Conservation (phyloP, 2,113 vertebrate species). For the Thermophis baileyi region DNA sequence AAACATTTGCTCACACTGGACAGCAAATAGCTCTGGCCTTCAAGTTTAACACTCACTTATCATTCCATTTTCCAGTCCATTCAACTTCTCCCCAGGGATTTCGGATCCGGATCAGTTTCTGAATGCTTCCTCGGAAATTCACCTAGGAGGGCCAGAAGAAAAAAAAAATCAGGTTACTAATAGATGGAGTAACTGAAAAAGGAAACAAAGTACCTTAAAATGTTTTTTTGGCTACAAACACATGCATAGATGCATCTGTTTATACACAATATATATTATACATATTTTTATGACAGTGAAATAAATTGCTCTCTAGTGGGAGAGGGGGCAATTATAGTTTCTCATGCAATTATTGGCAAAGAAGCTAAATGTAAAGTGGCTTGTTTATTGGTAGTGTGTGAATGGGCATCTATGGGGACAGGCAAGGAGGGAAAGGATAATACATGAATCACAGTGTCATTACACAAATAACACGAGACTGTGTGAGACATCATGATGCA, state of each 20-base stretch:
- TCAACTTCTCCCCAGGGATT: constrained; percentile 98
- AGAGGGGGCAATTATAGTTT: not conserved
- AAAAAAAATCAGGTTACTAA: not conserved
- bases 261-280: not conserved
- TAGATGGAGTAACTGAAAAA: not conserved
- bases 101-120: constrained; percentile 87
- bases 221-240: not conserved
- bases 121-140: constrained; percentile 75
- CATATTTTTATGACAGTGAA: not conserved
- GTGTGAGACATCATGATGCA: not conserved
- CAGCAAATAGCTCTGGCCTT: not conserved
- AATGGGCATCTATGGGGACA: not conserved
- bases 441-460: not conserved
- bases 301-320: not conserved
- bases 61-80: constrained; percentile 95
- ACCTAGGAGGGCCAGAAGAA: constrained; percentile 69
- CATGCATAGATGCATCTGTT: not conserved
- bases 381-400: not conserved
- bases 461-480: not conserved
- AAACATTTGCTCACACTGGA: not conserved
- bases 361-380: not conserved
- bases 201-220: not conserved
- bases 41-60: constrained; percentile 74
- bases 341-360: not conserved
- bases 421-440: not conserved